Conservation (phyloP, 2,888 invertebrate species). For the Volucella inflata region DNA sequence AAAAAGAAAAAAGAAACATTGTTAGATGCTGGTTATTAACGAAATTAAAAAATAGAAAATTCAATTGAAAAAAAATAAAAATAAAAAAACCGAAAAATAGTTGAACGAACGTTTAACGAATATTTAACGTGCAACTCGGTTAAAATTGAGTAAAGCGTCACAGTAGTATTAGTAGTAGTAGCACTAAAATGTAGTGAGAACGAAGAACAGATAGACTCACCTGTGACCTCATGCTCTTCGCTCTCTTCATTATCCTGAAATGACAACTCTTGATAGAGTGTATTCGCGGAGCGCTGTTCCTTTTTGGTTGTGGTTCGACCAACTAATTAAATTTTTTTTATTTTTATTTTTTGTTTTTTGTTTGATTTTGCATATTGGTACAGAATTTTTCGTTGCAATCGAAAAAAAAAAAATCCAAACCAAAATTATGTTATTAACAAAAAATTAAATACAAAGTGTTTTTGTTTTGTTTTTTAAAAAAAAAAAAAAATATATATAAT, state of each 20-base stretch:
- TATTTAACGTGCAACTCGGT: constrained; percentile 65
- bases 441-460: constrained; percentile 27
- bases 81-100: constrained; percentile 6
- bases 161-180: neutral
- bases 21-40: constrained; percentile 76
- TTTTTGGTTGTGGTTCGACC: constrained; percentile 90
- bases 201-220: constrained; percentile 84
- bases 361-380: neutral
- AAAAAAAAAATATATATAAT: neutral
- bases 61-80: neutral
- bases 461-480: constrained; percentile 28
- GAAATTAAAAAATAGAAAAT: constrained; percentile 38
- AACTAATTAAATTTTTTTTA: constrained; percentile 78
- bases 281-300: constrained; percentile 95
- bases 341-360: constrained; percentile 20
- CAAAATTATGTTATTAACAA: constrained; percentile 65
- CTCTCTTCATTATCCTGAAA: constrained; percentile 96
- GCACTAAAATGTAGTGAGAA: constrained; percentile 4
- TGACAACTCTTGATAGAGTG: constrained; percentile 95
- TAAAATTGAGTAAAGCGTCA: constrained; percentile 61
- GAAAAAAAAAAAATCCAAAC: constrained; percentile 26
- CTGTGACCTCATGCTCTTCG: constrained; percentile 94
- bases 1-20: constrained; percentile 44
- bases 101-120: too few species aligned
- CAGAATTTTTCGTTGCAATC: neutral